These are phyloP conservation scores for Sycon ciliatum DNA, from an alignment of 37 sponge, comb jelly and placozoan genomes.

Conservation along the genomic window DNA sequence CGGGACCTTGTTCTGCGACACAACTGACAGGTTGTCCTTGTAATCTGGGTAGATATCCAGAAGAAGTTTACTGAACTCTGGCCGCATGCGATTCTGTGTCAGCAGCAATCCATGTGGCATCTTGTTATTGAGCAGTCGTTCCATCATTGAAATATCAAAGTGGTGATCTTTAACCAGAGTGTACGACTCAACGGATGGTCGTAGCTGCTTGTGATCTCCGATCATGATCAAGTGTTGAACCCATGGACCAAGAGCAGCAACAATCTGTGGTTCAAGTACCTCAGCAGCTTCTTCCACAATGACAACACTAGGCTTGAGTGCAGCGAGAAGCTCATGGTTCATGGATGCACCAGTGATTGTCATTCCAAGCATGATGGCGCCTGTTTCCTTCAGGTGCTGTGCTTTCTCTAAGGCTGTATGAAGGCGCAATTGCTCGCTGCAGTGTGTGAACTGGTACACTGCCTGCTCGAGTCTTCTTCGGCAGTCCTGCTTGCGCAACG, in stretches of 20 bases:
- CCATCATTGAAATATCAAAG: slow-evolving; percentile 77
- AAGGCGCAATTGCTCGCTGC: too few relatives aligned
- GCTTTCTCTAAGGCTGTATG: too few relatives aligned
- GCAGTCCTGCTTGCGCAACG: too few relatives aligned
- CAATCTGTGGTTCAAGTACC: slow-evolving; percentile 77
- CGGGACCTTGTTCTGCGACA: not conserved
- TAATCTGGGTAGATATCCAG: not conserved
- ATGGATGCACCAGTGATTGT: slow-evolving; percentile 92
- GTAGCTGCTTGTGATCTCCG: slow-evolving; percentile 92
- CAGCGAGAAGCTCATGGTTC: slow-evolving; percentile 40
- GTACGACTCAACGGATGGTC: slow-evolving; percentile 58
- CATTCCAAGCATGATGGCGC: slow-evolving; percentile 79
- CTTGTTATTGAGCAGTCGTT: slow-evolving; percentile 47
- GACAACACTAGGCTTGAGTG: slow-evolving; percentile 56
- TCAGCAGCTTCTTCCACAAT: slow-evolving; percentile 96
- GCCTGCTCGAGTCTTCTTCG: too few relatives aligned
- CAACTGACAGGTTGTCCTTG: not conserved
- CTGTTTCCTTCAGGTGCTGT: too few relatives aligned
- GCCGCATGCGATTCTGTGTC: slow-evolving; percentile 81
- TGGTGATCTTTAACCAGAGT: slow-evolving; percentile 51
- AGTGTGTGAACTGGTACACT: too few relatives aligned
- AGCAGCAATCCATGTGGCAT: slow-evolving; percentile 46
- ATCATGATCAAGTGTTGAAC: slow-evolving; percentile 84
- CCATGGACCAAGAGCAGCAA: slow-evolving; percentile 68
- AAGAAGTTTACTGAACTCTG: slow-evolving; percentile 65